Conservation (phyloP, 92 coral and sea anemone genomes). For the Palythoa caribaeorum region DNA sequence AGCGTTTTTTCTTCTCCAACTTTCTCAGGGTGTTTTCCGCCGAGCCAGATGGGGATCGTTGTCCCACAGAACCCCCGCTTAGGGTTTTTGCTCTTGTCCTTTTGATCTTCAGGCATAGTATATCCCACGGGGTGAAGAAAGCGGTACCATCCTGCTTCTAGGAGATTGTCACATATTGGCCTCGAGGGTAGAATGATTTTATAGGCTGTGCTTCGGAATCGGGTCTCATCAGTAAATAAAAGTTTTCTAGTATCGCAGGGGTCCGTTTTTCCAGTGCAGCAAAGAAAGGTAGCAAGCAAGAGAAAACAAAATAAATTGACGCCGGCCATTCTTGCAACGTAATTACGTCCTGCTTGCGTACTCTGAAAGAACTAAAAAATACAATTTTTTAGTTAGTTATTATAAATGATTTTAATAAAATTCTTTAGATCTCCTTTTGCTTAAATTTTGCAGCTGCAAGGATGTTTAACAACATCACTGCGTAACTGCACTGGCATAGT, state of each 20-base stretch:
- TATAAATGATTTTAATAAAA: no score
- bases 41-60: conserved; percentile 16
- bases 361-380: no score
- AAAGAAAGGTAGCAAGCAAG: background rate
- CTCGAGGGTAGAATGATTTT: background rate
- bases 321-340: background rate
- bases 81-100: conserved; percentile 10
- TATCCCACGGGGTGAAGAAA: conserved; percentile 21
- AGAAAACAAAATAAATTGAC: background rate
- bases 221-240: background rate
- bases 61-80: conserved; percentile 20
- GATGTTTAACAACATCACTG: no score
- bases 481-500: no score
- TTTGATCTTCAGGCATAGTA: conserved; percentile 23
- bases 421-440: no score
- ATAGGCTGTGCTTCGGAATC: conserved; percentile 39
- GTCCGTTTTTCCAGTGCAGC: background rate
- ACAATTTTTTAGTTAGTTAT: no score
- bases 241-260: background rate
- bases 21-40: conserved; percentile 18
- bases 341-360: background rate
- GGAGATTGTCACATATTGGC: conserved; percentile 25
- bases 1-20: conserved; percentile 13
- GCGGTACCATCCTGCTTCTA: conserved; percentile 27
- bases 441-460: no score